phyloP scores from a whole-genome alignment of 2,113 vertebrate genomes.

The Choloepus hoffmanni region DNA sequence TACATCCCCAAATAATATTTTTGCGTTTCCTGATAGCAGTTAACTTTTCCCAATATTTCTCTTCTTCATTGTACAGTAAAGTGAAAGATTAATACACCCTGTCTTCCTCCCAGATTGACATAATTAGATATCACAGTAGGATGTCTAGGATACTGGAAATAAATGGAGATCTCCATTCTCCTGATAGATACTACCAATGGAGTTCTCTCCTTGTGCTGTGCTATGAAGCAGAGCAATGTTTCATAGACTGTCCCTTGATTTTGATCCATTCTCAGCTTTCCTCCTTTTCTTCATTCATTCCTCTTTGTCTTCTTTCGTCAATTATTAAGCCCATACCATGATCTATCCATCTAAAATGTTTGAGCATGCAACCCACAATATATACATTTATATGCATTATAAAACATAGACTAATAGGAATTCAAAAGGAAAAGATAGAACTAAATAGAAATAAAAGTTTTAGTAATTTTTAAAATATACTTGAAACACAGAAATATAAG shows the following conservation, averaged over 20 bases:
- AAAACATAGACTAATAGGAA: slow-evolving; percentile 25
- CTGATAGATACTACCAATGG: neutral
- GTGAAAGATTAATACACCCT: neutral
- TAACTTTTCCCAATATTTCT: neutral
- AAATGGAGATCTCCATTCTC: neutral
- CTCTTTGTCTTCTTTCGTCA: slow-evolving; percentile 11
- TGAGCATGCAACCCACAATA: neutral
- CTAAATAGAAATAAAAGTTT: slow-evolving; percentile 22
- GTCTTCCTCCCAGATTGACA: neutral
- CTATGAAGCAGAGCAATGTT: neutral
- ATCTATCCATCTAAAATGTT: neutral
- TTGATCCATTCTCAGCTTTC: neutral
- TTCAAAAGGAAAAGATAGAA: slow-evolving; percentile 9
- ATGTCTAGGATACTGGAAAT: neutral
- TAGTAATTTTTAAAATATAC: neutral
- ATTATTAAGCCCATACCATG: neutral
- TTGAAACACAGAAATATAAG: neutral
- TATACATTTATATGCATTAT: neutral
- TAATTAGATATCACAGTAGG: neutral
- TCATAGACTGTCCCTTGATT: neutral
- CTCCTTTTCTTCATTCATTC: neutral
- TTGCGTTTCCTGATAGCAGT: slow-evolving; percentile 27
- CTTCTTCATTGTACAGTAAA: neutral
- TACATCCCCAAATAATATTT: neutral
- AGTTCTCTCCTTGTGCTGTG: neutral